Base-by-base conservation (phyloP, 2,888 invertebrate genomes). In the Lepidochrysops patricia region DNA sequence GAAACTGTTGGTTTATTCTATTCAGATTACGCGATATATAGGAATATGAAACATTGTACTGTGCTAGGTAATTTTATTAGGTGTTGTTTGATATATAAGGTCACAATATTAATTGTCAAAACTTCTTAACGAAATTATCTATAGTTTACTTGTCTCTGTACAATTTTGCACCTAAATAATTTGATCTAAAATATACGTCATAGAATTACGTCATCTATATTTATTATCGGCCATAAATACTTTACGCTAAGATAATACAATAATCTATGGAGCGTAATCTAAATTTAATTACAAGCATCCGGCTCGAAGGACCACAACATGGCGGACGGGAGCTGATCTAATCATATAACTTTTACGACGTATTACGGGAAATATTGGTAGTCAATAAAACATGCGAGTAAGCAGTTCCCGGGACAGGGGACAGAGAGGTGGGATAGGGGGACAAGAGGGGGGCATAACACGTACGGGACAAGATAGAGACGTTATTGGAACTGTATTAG, bases 301-400 rank as follows among this genome's bases (percentile, higher is more conserved):
- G 43, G 43, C 19, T 43, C 43, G 19, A 43, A 43, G 43, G 43
- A 43, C 43, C 43, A 43, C 43, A 43, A 43, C 43, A 43, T 43
- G 43, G 43, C 43, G 9, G 43, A 43, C 43, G 43, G 43, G 43
- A 43, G 43, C 43, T 43, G 43, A 43, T 43, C 43, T 43, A 43
- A 43, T 43, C 43, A 43, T 43, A 43, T 43, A 43, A 23, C 12
- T 43, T 43, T 43, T 43, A 43, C 43, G 43, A 23, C 23, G 43
- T 43, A 43, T 43, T 43, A 19, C 43, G 43, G 43, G 23, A 43
- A 43, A 43, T 43, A 43, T 43, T 43, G 43, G 43, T 23, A 43
- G 43, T 43, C 43, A 43, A 43, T 43, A 43, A 43, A 43, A 43
- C 43, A 43, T 43, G 43, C 23, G 43, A 43, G 43, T 43, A 43